A percentile compares a stretch with the other conserved stretches of the same genome.
Evolutionary conservation across 1,140 invertebrate species (phyloP).

Genomic region (Zaprionus ornatus): DNA sequence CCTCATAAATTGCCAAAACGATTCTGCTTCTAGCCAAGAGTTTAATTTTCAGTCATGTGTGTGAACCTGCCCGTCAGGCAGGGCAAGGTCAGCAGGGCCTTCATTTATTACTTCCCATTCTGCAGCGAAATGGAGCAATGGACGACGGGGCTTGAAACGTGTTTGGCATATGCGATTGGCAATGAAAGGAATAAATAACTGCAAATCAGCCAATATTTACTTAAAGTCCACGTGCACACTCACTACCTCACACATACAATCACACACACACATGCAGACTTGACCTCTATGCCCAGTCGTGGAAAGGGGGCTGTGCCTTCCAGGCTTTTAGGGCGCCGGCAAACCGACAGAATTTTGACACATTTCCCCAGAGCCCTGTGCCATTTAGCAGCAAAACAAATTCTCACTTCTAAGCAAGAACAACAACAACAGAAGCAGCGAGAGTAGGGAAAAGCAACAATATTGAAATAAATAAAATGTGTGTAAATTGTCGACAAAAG

Average conservation of each 20-base stretch:
- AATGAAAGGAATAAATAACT: constrained; percentile 15
- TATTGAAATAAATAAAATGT: constrained; percentile 76
- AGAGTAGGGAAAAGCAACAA: constrained; percentile 39
- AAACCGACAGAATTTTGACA: constrained; percentile 74
- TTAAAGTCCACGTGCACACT: constrained; percentile 49
- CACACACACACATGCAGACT: background rate
- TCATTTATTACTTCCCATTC: constrained; percentile 30
- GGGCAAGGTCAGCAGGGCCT: constrained; percentile 34
- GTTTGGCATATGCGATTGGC: constrained; percentile 52
- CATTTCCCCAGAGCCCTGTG: constrained; percentile 79
- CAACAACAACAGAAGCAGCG: background rate
- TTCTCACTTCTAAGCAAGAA: constrained; percentile 68
- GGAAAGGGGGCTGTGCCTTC: background rate
- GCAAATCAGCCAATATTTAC: constrained; percentile 72
- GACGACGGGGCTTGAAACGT: constrained; percentile 55
- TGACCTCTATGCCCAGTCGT: constrained; percentile 15
- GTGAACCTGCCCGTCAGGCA: constrained; percentile 1
- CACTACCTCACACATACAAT: constrained; percentile 10
- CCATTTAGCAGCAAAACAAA: constrained; percentile 79
- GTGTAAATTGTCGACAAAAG: constrained; percentile 77
- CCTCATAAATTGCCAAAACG: no score
- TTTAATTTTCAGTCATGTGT: constrained; percentile 18
- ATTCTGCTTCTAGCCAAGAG: background rate
- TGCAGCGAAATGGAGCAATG: constrained; percentile 34
- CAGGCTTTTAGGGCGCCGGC: constrained; percentile 53